A percentile compares a stretch with the other conserved stretches of the same genome.
Conservation (phyloP, 2,797 vertebrate genomes). For the Peromyscus melanophrys region DNA sequence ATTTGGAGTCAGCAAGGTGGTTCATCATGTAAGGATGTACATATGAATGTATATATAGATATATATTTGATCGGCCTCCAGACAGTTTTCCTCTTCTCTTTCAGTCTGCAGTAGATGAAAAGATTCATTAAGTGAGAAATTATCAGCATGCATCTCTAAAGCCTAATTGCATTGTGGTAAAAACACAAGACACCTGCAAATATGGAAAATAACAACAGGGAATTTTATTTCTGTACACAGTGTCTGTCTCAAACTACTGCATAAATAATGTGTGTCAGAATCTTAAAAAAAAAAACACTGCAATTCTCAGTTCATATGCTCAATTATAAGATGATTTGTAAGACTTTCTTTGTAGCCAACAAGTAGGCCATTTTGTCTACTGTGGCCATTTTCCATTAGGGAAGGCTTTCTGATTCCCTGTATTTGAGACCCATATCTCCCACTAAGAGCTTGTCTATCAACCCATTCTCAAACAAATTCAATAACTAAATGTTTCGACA, state of each 20-base stretch:
- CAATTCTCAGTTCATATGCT: background rate
- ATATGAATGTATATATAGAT: background rate
- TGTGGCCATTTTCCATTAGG: background rate
- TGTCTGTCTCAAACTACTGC: background rate
- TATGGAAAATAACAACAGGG: background rate
- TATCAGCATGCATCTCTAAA: background rate
- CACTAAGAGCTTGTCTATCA: background rate
- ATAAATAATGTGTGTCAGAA: background rate
- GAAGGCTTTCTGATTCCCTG: background rate
- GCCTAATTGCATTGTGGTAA: background rate
- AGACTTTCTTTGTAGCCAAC: background rate
- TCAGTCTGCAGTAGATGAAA: background rate
- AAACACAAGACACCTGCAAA: background rate
- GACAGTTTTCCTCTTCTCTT: background rate
- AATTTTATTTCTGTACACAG: background rate
- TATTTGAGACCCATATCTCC: background rate
- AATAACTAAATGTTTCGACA: background rate
- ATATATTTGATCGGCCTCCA: background rate
- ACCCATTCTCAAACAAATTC: background rate
- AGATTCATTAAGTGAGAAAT: background rate
- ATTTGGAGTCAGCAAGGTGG: background rate
- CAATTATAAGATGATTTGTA: background rate
- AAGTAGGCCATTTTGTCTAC: rapidly evolving
- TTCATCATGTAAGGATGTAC: background rate
- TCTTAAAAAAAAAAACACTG: background rate